Base-by-base conservation (phyloP, 2,113 vertebrate genomes). In the Mungos mungo region DNA sequence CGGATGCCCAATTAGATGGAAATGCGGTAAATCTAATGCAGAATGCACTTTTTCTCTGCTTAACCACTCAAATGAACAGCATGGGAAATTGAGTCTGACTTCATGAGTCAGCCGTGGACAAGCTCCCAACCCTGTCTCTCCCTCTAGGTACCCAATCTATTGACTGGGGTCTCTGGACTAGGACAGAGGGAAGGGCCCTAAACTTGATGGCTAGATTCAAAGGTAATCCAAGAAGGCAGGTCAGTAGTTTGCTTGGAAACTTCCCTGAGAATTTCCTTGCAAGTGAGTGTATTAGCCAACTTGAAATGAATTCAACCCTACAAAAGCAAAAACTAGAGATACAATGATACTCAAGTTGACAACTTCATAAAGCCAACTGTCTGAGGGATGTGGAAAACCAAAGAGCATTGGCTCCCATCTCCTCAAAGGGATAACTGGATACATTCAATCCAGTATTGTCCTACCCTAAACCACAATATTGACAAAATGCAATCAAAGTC, bases 21-120 rank as follows among this genome's bases (percentile, higher is more conserved):
- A 54, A 2, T 5, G 57, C 72, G 81, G 41, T n/a, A 81, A 92
- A 94, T 15, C 16, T 18, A 41, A 83, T 9, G 60, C 96, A 96
- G 93, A 95, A 93, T 27, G 19, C 50, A 41, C 19, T 41, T 27
- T 2, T 47, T 21, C 90, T 94, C 88, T 90, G 74, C 96, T 90
- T 92, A 65, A 76, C 19, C 25, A 79, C 77, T 12, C 88, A 81
- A 98, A 94, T 96, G 94, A 88, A 97, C 97, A 95, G 90, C 96
- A 97, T 95, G 97, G 98, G 96, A 96, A 98, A 98, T 96, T 88
- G 93, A 96, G 95, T 85, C 94, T 88, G 87, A 81, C 3, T 85
- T 94, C 63, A 38, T 3, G 74, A 35, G 94, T 91, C 82, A 88
- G 94, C 50, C 71, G 72, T 87, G 85, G 6, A 54, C 41, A 72